phyloP scores from a whole-genome alignment of 2,888 invertebrate species.

The Drosophila sordidapex region DNA sequence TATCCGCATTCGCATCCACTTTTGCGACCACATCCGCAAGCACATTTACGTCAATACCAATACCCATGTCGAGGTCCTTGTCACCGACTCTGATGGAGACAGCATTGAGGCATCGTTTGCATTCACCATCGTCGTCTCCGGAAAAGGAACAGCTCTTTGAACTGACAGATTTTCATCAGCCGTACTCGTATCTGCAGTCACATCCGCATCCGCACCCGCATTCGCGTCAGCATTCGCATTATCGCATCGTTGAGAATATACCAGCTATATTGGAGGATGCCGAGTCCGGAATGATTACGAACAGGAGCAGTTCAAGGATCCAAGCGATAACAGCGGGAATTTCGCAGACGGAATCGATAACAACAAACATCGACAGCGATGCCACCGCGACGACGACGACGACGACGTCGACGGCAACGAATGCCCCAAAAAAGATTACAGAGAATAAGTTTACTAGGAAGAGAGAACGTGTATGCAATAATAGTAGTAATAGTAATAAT shows the following conservation, averaged over 20 bases:
- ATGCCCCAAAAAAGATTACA: slow-evolving; percentile 75
- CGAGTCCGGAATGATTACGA: slow-evolving; percentile 56
- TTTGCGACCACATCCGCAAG: slow-evolving; percentile 23
- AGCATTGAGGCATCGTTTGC: slow-evolving; percentile 64
- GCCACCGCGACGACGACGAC: slow-evolving; percentile 8
- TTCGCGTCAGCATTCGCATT: slow-evolving; percentile 30
- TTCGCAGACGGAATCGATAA: slow-evolving; percentile 13
- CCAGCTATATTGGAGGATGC: slow-evolving; percentile 77
- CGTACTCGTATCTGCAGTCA: slow-evolving; percentile 42
- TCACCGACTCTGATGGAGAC: slow-evolving; percentile 55
- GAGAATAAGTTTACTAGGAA: slow-evolving; percentile 84
- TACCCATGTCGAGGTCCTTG: slow-evolving; percentile 51
- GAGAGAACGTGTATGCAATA: slow-evolving; percentile 84
- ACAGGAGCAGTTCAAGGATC: slow-evolving; percentile 59
- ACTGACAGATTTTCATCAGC: slow-evolving; percentile 39
- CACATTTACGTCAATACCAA: slow-evolving; percentile 37
- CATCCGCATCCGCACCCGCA: slow-evolving; percentile 28
- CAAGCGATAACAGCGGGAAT: slow-evolving; percentile 28
- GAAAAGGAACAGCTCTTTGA: slow-evolving; percentile 39
- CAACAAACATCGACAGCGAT: slow-evolving; percentile 14
- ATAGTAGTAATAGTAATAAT: slow-evolving; percentile 79
- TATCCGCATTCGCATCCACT: slow-evolving; percentile 19
- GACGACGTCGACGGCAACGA: slow-evolving; percentile 24
- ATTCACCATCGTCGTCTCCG: slow-evolving; percentile 36
- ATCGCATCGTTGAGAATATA: slow-evolving; percentile 53